Percentiles rank a stretch among this genome's conserved stretches.
Evolutionary conservation across 2,113 vertebrate genomes (phyloP).

Genomic region (Parus major): DNA sequence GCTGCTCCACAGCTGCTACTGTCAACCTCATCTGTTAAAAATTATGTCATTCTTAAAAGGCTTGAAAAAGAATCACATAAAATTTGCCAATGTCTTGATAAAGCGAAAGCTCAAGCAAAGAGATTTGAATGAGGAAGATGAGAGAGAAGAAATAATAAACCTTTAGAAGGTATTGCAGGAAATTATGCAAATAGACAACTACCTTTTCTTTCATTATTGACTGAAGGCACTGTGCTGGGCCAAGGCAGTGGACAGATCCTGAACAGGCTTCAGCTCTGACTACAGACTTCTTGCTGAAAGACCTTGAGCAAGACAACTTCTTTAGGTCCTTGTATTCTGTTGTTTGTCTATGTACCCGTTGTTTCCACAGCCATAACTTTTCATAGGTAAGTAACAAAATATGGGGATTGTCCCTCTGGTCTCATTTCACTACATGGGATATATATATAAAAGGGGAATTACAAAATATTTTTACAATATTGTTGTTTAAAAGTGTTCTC

Average conservation of each 20-base stretch:
- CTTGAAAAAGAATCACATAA: background rate
- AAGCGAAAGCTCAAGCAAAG: background rate
- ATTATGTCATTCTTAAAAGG: background rate
- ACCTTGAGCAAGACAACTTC: fast-evolving
- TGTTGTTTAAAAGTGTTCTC: background rate
- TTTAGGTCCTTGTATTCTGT: background rate
- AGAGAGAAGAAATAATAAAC: background rate
- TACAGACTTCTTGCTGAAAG: background rate
- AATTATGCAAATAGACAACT: background rate
- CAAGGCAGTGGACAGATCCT: background rate
- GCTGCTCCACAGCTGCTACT: background rate
- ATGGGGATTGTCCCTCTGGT: fast-evolving
- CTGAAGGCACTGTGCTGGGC: background rate
- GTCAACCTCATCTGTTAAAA: background rate
- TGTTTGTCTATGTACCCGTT: fast-evolving
- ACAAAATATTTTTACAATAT: background rate
- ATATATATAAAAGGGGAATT: background rate
- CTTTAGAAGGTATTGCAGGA: background rate
- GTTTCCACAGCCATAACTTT: background rate
- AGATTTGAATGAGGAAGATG: background rate
- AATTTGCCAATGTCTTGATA: background rate
- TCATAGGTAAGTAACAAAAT: background rate
- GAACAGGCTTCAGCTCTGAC: fast-evolving
- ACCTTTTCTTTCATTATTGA: background rate
- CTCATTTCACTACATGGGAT: background rate